These are phyloP conservation scores for Paratrypauchen microcephalus DNA, from an alignment of 2,797 vertebrate genomes.

Conservation along the genomic window DNA sequence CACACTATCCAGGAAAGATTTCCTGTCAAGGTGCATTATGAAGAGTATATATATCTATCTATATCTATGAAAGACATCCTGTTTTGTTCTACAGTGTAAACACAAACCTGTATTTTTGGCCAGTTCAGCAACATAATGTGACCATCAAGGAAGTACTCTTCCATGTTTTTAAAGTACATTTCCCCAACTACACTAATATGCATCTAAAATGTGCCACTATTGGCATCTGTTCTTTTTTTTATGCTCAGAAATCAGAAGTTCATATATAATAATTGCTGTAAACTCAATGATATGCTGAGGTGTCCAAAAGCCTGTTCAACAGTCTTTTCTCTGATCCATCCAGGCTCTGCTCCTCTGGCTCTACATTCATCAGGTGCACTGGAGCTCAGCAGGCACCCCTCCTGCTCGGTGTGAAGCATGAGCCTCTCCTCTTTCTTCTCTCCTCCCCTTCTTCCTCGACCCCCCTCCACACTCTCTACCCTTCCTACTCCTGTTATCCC, in stretches of 20 bases:
- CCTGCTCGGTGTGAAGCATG: background rate
- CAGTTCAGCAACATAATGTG: no score
- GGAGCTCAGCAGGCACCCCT: background rate
- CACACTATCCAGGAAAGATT: no score
- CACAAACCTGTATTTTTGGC: no score
- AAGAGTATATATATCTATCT: no score
- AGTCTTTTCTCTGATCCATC: background rate
- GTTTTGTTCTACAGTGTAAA: no score
- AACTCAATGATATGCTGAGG: background rate
- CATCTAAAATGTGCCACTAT: no score
- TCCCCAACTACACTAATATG: no score
- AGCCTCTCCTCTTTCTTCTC: slow-evolving; percentile 35
- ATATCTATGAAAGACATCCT: no score
- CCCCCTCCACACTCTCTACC: slow-evolving; percentile 37
- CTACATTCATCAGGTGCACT: background rate
- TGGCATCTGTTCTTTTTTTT: background rate
- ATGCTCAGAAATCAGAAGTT: background rate
- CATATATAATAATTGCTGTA: background rate
- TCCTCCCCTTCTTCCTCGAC: slow-evolving; percentile 22
- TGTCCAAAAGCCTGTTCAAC: background rate
- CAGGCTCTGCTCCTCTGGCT: background rate
- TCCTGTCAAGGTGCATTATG: no score
- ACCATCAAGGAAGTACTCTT: no score
- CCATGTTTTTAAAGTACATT: no score
- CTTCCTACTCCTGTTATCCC: no score